Base-by-base conservation (phyloP, 2,888 invertebrate species). In the Harpagoxenus sublaevis region DNA sequence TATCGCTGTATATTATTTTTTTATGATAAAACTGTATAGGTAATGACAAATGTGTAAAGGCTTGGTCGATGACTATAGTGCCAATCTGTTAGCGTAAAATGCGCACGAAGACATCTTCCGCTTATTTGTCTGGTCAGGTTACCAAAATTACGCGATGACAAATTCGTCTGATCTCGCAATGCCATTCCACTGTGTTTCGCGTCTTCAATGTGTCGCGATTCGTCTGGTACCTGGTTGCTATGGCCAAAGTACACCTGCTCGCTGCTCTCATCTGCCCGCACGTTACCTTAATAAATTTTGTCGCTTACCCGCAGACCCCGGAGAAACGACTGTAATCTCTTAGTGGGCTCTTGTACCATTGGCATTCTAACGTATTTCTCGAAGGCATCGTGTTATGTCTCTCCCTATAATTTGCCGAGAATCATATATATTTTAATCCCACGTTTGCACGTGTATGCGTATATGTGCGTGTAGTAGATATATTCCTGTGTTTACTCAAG, bases 121-220 rank as follows among this genome's bases (percentile, higher is more conserved):
- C 48, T 73, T 71, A 39, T 48, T 81, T 28, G 60, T 51, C 45
- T 42, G 45, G 42, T 45, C 15, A 9, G 12, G 12, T 78, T 57
- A 68, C 12, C 23, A n/a, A 70, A 71, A 71, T 71, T 79, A 39
- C 48, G 28, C 73, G 79, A 62, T 73, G 73, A 73, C 60, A 60
- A 81, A 81, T 81, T 51, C 28, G 63, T 77, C 63, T 63, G 75
- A 60, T 78, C 78, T 77, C 65, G 45, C 57, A 23, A 45, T 65
- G 42, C 57, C 55, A 81, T 68, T 83, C 62, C 84, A 53, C 84
- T 79, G 66, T 66, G 55, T 57, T 63, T 42, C 79, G 66, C 83
- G 85, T 84, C 88, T 88, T 90, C 87, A 86, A 87, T 87, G 87
- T 88, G 89, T 92, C 88, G 87, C 92, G 90, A 93, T 92, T 92